Evolutionary conservation across 1,140 invertebrate genomes (phyloP).

Genomic region (Stenopsyche tienmushanensis): DNA sequence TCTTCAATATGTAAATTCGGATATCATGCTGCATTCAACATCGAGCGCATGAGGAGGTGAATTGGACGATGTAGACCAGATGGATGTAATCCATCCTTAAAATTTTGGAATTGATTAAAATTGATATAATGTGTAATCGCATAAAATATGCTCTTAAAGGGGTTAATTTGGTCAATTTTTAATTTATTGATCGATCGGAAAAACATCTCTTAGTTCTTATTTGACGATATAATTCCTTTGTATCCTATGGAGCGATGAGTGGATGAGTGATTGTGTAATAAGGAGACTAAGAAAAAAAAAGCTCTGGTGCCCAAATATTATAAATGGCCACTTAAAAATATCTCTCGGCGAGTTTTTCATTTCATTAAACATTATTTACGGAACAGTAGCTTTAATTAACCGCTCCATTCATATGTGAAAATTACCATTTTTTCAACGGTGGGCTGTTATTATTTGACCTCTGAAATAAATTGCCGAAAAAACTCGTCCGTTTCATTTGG

Average conservation of each 20-base stretch:
- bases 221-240: neutral
- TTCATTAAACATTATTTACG: slow-evolving; percentile 15
- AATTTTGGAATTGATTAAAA: too few relatives aligned
- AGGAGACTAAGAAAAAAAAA: neutral
- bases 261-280: slow-evolving; percentile 1
- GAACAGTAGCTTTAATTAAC: slow-evolving; percentile 3
- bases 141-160: too few relatives aligned
- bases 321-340: slow-evolving; percentile 13
- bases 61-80: too few relatives aligned
- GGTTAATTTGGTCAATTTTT: too few relatives aligned
- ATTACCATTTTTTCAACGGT: slow-evolving; percentile 4
- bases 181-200: too few relatives aligned
- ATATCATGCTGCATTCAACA: too few relatives aligned
- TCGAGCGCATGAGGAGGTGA: too few relatives aligned
- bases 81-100: too few relatives aligned
- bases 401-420: slow-evolving; percentile 11
- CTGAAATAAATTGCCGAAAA: neutral
- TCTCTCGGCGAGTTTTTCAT: slow-evolving; percentile 10
- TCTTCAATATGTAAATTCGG: too few relatives aligned
- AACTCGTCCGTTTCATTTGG: neutral
- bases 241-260: neutral
- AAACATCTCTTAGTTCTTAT: too few relatives aligned
- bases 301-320: slow-evolving; percentile 1
- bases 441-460: neutral
- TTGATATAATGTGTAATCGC: too few relatives aligned